Evolutionary conservation across 2,888 invertebrate species (phyloP).

Genomic region (Mesorhabditis belari): DNA sequence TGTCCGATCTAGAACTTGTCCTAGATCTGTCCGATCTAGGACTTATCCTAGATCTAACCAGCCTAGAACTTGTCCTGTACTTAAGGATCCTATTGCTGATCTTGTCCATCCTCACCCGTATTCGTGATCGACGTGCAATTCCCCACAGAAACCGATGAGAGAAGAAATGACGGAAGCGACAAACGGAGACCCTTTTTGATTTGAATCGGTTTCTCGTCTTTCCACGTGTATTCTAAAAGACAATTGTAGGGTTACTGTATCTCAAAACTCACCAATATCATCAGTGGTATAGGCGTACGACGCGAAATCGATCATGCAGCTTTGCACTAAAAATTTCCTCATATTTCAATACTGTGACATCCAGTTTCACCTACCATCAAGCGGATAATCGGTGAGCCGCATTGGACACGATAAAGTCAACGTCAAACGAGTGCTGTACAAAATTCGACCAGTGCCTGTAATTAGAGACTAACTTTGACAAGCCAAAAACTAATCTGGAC

Average conservation of each 20-base stretch:
- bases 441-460: conserved; percentile 72
- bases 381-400: conserved; percentile 71
- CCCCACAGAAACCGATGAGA: conserved; percentile 85
- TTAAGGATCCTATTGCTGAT: not conserved
- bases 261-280: conserved; percentile 64
- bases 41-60: no score
- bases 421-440: conserved; percentile 92
- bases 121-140: conserved; percentile 63
- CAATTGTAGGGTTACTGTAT: not conserved
- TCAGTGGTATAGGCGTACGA: conserved; percentile 96
- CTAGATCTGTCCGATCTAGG: no score
- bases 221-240: conserved; percentile 74
- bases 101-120: conserved; percentile 12
- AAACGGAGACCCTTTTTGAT: conserved; percentile 65
- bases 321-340: conserved; percentile 12
- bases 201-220: conserved; percentile 83
- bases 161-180: conserved; percentile 77
- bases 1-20: no score
- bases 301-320: conserved; percentile 86
- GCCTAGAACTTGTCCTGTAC: no score
- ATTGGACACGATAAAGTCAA: conserved; percentile 90
- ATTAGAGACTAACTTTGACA: no score
- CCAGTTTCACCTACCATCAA: not conserved
- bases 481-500: no score
- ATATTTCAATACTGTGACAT: no score